These are phyloP conservation scores for Hapalemur alaotrensis DNA, from an alignment of 2,797 vertebrate genomes.

Conservation along the genomic window DNA sequence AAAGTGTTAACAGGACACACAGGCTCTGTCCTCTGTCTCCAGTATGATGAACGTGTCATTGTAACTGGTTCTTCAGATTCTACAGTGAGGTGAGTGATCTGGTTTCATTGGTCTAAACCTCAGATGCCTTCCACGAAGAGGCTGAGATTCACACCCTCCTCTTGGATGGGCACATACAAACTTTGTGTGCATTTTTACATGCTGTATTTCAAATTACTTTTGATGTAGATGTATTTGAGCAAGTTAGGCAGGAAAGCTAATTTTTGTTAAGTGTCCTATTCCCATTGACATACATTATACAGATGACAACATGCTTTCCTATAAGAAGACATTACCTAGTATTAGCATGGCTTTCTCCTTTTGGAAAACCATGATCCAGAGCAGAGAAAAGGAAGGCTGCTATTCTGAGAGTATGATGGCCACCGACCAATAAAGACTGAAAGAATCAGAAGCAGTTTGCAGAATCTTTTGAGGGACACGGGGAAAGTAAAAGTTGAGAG, in stretches of 20 bases:
- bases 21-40: slow-evolving; percentile 97
- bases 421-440: too few species aligned
- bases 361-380: background rate
- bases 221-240: background rate
- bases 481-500: background rate
- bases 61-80: slow-evolving; percentile 99
- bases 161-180: background rate
- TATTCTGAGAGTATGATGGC: background rate
- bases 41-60: slow-evolving; percentile 98
- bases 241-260: background rate
- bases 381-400: background rate
- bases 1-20: slow-evolving; percentile 98
- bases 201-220: background rate
- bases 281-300: background rate
- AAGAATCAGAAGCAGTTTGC: background rate
- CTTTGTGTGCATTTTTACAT: background rate
- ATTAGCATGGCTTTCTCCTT: background rate
- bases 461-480: background rate
- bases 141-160: background rate
- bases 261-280: background rate
- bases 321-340: background rate
- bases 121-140: background rate
- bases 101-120: background rate
- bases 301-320: background rate
- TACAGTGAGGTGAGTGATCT: slow-evolving; percentile 91